These are phyloP conservation scores for Andrena hattorfiana DNA, from an alignment of 2,888 invertebrate genomes.

Conservation along the genomic window DNA sequence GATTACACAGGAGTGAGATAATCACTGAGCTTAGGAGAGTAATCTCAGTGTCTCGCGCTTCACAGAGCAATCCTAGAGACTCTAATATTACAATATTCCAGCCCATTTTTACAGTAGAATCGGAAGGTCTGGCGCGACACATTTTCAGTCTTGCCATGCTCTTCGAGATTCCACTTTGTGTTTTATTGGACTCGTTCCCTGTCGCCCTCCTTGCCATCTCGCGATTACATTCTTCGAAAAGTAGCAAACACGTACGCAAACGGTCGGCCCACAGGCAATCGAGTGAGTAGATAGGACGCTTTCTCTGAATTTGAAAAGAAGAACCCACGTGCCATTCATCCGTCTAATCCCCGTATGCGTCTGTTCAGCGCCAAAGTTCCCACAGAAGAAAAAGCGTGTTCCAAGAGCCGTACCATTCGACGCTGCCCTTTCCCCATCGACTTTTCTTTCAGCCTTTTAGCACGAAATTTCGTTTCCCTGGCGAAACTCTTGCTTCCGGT, in stretches of 20 bases:
- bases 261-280: conserved; percentile 29
- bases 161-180: background rate
- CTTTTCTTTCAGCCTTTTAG: background rate
- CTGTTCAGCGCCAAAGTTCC: background rate
- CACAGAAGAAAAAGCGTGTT: background rate
- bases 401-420: background rate
- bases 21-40: background rate
- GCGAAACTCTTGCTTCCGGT: conserved; percentile 12
- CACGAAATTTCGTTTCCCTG: background rate
- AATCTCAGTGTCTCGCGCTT: background rate
- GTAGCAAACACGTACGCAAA: background rate
- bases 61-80: background rate
- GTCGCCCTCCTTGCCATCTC: conserved; percentile 27
- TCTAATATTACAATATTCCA: background rate
- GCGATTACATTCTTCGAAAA: background rate
- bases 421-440: background rate
- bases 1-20: background rate
- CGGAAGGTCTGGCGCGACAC: conserved; percentile 5
- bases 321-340: background rate
- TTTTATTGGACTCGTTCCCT: conserved; percentile 1
- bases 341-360: conserved; percentile 16
- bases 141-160: conserved; percentile 1
- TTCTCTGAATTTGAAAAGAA: conserved; percentile 25
- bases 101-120: background rate
- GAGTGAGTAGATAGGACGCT: conserved; percentile 30